Percentiles rank a stretch among this genome's conserved stretches.
Conservation (phyloP, 2,113 vertebrate genomes). For the Festucalex cinctus region DNA sequence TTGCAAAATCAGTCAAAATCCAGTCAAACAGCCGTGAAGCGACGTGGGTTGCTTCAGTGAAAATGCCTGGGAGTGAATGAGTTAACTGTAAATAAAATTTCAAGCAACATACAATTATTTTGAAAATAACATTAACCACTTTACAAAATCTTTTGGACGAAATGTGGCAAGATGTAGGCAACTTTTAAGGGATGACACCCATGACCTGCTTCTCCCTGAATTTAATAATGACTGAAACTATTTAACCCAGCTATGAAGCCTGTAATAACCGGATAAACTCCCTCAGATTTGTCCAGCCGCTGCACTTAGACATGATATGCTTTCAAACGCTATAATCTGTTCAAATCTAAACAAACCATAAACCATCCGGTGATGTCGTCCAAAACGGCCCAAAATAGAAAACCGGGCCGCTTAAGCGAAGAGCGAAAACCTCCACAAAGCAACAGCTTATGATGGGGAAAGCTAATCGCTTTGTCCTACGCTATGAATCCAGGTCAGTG, state of each 20-base stretch:
- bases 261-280: conserved; percentile 1
- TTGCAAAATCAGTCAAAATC: too few species aligned
- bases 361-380: conserved; percentile 12
- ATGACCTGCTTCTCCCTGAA: conserved; percentile 22
- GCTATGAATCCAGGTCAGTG: conserved; percentile 48
- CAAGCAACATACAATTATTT: too few species aligned
- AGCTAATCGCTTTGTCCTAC: conserved; percentile 38
- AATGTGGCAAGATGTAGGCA: not conserved
- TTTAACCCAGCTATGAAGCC: not conserved
- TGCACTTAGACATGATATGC: not conserved
- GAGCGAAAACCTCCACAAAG: conserved; percentile 20
- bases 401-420: not conserved
- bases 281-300: not conserved
- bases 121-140: too few species aligned
- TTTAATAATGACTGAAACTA: conserved; percentile 15
- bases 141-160: not conserved
- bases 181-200: conserved; percentile 19
- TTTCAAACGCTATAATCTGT: conserved; percentile 16
- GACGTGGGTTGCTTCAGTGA: too few species aligned
- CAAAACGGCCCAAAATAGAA: conserved; percentile 23
- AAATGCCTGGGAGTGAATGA: too few species aligned
- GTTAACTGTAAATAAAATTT: too few species aligned
- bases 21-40: too few species aligned
- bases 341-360: conserved; percentile 20
- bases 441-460: conserved; percentile 24